Evolutionary conservation across 1,140 invertebrate genomes (phyloP), one percentile per base, ranked within the genome.

Genomic region (Colletes latitarsis): DNA sequence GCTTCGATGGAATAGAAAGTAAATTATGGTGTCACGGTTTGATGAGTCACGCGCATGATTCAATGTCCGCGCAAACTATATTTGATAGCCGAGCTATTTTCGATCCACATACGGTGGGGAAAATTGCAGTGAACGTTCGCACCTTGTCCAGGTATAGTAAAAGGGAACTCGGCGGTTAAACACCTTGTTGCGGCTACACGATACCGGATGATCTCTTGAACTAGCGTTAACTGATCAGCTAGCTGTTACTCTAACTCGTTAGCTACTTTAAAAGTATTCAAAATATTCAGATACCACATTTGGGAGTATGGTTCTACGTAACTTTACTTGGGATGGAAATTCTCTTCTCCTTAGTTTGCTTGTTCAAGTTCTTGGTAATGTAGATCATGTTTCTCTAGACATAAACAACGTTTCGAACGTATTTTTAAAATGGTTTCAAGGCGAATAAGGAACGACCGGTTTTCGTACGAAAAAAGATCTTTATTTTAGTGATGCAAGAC

Each of bases 401-500:
- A 30, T 30, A 30, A 30, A 30, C 30, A 30, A 30, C 30, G 30
- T 30, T 30, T 1, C 30, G 2, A 30, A 30, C n/a, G 17, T 17
- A 14, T 67, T 43, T 21, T n/a, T 3, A 14, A 14, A 19, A 5
- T 3, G 3, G 10, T n/a, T 4, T 30, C 8, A 39, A n/a, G 53
- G 43, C 53, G 0, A 17, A 55, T 17, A 19, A 30, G n/a, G 4
- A 0, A 9, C 21, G 1, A 46, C 9, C 17, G 6, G 6, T 46
- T 46, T 76, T 81, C 43, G 53, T 85, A 81, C 8, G 73, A 84
- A 85, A 85, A 12, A 78, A 55, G 21, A 69, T 15, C 14, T 85
- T 84, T 85, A 85, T 85, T 81, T 81, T 15, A 55, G 60, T 66
- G 21, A 75, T 67, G 52, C n/a, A 71, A 68, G 82, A 71, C 71